Conservation (phyloP, 2,113 vertebrate species). For the Heloderma charlesbogerti region DNA sequence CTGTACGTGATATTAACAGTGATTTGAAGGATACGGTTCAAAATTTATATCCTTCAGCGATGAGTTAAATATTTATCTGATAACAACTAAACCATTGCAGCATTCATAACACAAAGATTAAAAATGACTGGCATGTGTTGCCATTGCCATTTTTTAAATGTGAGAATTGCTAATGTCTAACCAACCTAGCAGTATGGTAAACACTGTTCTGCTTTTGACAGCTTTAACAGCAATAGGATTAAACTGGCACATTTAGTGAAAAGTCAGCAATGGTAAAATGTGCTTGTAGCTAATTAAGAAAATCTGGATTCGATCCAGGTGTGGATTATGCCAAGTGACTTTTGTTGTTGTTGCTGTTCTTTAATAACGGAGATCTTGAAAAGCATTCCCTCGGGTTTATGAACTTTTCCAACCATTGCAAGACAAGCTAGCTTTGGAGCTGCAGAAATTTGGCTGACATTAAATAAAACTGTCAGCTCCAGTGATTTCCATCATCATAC, state of each 20-base stretch:
- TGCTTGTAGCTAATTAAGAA: constrained; percentile 2
- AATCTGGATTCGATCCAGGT: not conserved
- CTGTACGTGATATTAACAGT: not conserved
- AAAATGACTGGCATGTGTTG: not conserved
- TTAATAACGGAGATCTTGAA: not conserved
- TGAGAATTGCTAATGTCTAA: not conserved
- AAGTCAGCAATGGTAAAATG: not conserved
- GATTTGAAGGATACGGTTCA: not conserved
- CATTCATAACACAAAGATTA: not conserved
- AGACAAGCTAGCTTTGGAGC: constrained; percentile 54
- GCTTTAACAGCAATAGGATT: constrained; percentile 5
- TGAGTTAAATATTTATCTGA: not conserved
- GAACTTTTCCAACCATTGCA: constrained; percentile 55
- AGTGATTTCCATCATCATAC: constrained; percentile 55
- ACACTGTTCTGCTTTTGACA: not conserved
- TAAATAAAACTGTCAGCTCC: constrained; percentile 50
- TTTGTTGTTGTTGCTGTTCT: not conserved
- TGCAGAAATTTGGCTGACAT: constrained; percentile 47
- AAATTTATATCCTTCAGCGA: not conserved
- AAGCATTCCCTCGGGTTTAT: not conserved
- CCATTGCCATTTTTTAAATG: not conserved
- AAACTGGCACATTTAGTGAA: not conserved
- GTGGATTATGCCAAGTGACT: constrained; percentile 6
- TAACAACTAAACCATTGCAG: not conserved
- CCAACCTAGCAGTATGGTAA: not conserved